A percentile compares a stretch with the other conserved stretches of the same genome.
Evolutionary conservation across 2,888 invertebrate genomes (phyloP).

Genomic region (Orthonevra nobilis): DNA sequence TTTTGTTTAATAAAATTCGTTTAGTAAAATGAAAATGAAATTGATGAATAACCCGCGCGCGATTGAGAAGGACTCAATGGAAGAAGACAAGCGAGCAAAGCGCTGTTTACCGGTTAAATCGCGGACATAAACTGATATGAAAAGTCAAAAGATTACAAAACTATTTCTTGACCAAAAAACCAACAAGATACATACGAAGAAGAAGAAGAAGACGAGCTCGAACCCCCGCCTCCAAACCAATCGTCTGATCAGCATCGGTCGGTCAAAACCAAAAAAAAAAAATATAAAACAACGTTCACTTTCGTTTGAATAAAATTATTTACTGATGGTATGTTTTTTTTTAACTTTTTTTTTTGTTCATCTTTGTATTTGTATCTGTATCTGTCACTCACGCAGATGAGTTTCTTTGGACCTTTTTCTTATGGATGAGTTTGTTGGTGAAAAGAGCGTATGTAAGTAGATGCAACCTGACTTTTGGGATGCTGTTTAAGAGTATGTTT

Average conservation of each 20-base stretch:
- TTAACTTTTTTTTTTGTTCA: constrained; percentile 21
- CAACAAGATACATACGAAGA: constrained; percentile 47
- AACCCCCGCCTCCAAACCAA: constrained; percentile 41
- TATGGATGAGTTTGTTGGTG: constrained; percentile 36
- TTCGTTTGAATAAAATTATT: constrained; percentile 66
- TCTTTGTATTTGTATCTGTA: no score
- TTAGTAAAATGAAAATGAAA: background rate
- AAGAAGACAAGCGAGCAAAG: constrained; percentile 25
- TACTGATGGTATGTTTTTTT: constrained; percentile 34
- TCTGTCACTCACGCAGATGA: constrained; percentile 30
- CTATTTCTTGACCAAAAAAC: constrained; percentile 51
- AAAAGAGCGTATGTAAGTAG: constrained; percentile 8
- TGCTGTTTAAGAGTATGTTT: background rate
- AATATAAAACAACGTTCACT: constrained; percentile 58
- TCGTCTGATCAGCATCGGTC: no score
- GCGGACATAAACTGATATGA: constrained; percentile 66
- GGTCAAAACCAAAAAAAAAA: background rate
- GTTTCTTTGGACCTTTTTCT: constrained; percentile 31
- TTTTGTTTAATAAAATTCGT: background rate
- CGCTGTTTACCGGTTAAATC: constrained; percentile 66
- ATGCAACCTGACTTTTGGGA: background rate
- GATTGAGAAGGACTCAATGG: background rate
- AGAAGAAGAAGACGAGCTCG: constrained; percentile 33
- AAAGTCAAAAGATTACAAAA: constrained; percentile 62
- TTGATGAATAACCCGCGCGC: constrained; percentile 12